These are phyloP conservation scores for Torymus aiolomorphi DNA, from an alignment of 2,888 invertebrate species.

Conservation along the genomic window DNA sequence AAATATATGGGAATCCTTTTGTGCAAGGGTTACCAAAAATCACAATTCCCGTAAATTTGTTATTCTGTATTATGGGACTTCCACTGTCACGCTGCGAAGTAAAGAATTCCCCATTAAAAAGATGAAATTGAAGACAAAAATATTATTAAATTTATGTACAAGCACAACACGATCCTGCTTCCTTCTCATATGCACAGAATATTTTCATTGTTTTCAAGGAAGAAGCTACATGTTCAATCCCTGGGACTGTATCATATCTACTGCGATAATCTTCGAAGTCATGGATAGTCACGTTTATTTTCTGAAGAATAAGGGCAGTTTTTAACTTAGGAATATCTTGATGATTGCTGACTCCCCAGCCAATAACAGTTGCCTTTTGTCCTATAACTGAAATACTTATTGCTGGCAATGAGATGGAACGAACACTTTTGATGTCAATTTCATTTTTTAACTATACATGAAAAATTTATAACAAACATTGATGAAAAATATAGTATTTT, in stretches of 20 bases:
- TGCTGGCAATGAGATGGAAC: too few species aligned
- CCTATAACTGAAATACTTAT: too few species aligned
- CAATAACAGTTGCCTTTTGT: constrained; percentile 37
- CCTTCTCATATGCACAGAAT: background rate
- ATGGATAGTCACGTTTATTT: background rate
- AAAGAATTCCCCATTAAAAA: background rate
- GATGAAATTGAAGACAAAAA: too few species aligned
- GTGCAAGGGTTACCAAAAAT: background rate
- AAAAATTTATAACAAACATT: too few species aligned
- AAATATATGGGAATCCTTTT: constrained; percentile 1
- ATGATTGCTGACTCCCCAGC: background rate
- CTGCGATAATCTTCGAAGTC: background rate
- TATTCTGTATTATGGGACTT: background rate
- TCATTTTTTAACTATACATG: too few species aligned
- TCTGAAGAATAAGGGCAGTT: background rate
- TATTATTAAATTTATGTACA: background rate
- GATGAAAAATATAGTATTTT: too few species aligned
- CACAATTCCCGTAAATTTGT: background rate
- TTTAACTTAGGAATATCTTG: too few species aligned
- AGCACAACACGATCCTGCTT: background rate
- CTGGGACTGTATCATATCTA: background rate
- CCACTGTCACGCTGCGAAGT: constrained; percentile 15
- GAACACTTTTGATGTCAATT: too few species aligned
- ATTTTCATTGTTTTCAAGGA: background rate
- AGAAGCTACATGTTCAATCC: too few species aligned